Conservation (phyloP, 30 jellyfish, hydroid and myxozoan species). For the Cassiopea xamachana region DNA sequence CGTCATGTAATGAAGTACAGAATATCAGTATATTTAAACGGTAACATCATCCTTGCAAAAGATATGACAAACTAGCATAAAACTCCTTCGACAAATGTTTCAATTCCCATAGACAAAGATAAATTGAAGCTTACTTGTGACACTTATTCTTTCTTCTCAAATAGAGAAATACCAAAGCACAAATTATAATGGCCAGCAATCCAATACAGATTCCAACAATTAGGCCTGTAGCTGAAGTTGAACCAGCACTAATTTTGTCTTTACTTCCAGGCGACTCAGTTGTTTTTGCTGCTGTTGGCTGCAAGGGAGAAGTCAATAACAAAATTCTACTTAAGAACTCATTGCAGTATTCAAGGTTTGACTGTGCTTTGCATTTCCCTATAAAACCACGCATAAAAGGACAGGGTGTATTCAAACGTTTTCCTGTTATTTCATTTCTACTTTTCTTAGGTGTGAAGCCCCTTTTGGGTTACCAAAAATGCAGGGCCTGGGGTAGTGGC, state of each 20-base stretch:
- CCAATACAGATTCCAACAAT: constrained; percentile 29
- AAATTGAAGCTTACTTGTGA: neutral
- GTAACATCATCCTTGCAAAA: too few relatives aligned
- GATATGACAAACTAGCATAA: too few relatives aligned
- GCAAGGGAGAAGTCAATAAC: neutral
- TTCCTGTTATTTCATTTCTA: neutral
- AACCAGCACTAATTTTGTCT: neutral
- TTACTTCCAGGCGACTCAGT: constrained; percentile 13
- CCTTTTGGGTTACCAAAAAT: neutral
- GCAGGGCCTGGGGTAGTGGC: too few relatives aligned
- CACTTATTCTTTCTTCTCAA: constrained; percentile 8
- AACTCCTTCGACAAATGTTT: too few relatives aligned
- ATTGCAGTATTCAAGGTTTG: too few relatives aligned
- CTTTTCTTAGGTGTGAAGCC: neutral
- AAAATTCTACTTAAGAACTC: too few relatives aligned
- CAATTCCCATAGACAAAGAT: too few relatives aligned
- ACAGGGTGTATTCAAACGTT: too few relatives aligned
- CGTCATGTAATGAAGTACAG: too few relatives aligned
- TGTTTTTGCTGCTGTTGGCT: neutral
- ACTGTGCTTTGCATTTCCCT: neutral
- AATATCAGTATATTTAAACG: too few relatives aligned
- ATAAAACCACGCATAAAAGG: neutral
- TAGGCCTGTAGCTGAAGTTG: constrained; percentile 20
- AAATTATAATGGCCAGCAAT: neutral
- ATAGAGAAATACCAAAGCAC: constrained; percentile 14